Conservation (phyloP, 2,888 invertebrate genomes). For the Drosophila emarginata region DNA sequence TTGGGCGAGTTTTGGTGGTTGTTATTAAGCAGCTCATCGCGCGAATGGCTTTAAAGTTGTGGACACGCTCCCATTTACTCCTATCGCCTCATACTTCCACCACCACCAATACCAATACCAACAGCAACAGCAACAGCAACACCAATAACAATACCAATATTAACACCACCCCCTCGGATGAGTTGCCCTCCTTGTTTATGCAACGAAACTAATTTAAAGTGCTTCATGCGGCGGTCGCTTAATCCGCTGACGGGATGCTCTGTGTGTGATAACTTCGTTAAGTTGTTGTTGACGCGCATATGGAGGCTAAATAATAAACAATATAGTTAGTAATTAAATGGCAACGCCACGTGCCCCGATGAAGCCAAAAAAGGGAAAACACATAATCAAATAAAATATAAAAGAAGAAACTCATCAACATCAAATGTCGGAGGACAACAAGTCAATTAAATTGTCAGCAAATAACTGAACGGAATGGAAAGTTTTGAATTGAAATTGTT, state of each 20-base stretch:
- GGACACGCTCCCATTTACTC: constrained; percentile 24
- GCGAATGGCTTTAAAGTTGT: constrained; percentile 34
- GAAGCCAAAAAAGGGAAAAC: constrained; percentile 14
- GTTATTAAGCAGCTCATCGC: constrained; percentile 36
- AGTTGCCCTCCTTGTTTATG: constrained; percentile 59
- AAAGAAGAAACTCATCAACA: background rate
- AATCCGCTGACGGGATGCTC: constrained; percentile 52
- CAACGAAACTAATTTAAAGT: constrained; percentile 76
- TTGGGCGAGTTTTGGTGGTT: constrained; percentile 12
- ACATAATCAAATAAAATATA: background rate
- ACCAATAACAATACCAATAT: background rate
- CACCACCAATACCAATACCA: background rate
- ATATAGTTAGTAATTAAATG: constrained; percentile 71
- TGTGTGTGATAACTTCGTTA: constrained; percentile 69
- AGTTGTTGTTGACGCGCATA: constrained; percentile 51
- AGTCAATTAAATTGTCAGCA: constrained; percentile 30
- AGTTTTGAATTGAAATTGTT: background rate
- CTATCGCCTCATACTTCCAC: background rate
- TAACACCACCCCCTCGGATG: background rate
- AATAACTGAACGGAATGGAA: constrained; percentile 5
- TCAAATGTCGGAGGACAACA: constrained; percentile 16
- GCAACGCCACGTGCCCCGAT: constrained; percentile 55
- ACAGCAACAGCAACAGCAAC: background rate
- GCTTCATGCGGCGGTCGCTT: constrained; percentile 71
- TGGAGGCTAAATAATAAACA: constrained; percentile 56